Conservation (phyloP, 1,140 invertebrate genomes). For the Pomacea maculata region DNA sequence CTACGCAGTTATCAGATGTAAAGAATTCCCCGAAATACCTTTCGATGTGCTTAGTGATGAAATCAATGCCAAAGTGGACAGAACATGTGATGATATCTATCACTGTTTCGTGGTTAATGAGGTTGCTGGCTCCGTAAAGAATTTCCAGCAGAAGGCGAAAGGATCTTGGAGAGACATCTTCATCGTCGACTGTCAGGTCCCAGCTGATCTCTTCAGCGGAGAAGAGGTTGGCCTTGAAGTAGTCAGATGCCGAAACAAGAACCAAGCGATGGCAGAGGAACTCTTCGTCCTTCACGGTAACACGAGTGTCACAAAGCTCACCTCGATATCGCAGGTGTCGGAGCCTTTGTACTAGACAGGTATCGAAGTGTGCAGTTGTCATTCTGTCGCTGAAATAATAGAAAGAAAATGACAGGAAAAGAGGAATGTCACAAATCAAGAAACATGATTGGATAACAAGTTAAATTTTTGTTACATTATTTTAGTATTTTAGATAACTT, state of each 20-base stretch:
- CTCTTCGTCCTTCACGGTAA: neutral
- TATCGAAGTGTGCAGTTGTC: too few relatives aligned
- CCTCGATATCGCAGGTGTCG: too few relatives aligned
- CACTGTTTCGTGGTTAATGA: neutral
- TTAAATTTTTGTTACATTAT: too few relatives aligned
- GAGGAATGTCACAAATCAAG: too few relatives aligned
- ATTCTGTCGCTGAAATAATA: too few relatives aligned
- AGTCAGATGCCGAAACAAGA: constrained; percentile 4
- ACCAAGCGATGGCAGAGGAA: constrained; percentile 10
- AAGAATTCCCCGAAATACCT: neutral
- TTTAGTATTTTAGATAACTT: too few relatives aligned
- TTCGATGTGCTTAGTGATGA: neutral
- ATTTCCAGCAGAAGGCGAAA: constrained; percentile 6
- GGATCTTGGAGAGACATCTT: neutral
- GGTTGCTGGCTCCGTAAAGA: neutral
- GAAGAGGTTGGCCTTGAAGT: neutral
- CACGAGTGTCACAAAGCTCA: constrained; percentile 1
- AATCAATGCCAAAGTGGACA: constrained; percentile 2
- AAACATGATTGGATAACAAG: too few relatives aligned
- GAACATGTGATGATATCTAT: neutral
- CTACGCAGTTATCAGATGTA: neutral
- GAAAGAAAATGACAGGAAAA: too few relatives aligned
- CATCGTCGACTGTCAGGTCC: neutral
- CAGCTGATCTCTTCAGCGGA: neutral
- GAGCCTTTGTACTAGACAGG: too few relatives aligned